Evolutionary conservation across 2,797 vertebrate species (phyloP).

Genomic region (Acipenser ruthenus): DNA sequence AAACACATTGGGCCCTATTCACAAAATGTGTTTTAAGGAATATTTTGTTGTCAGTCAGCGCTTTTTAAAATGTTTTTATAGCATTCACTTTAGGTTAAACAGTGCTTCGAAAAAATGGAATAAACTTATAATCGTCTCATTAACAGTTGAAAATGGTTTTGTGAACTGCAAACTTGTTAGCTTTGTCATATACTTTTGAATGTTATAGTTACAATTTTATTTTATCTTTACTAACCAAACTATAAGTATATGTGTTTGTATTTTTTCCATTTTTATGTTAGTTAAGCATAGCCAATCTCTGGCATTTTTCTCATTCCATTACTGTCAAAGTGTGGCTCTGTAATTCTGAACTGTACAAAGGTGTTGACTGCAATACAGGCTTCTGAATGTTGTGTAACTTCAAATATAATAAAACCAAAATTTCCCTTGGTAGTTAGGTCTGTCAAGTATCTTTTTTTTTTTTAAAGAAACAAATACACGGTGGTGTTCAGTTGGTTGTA

Average conservation of each 20-base stretch:
- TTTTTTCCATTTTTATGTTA: slow-evolving; percentile 11
- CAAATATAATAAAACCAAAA: neutral
- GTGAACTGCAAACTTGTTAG: too few relatives aligned
- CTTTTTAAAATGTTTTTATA: too few relatives aligned
- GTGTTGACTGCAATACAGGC: slow-evolving; percentile 34
- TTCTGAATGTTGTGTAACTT: slow-evolving; percentile 45
- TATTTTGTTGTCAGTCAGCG: too few relatives aligned
- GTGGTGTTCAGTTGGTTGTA: too few relatives aligned
- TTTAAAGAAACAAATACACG: too few relatives aligned
- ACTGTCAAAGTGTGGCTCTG: slow-evolving; percentile 29
- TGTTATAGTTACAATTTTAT: slow-evolving; percentile 9
- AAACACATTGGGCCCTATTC: too few relatives aligned
- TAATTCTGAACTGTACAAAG: slow-evolving; percentile 39
- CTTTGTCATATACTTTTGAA: too few relatives aligned
- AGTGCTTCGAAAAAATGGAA: too few relatives aligned
- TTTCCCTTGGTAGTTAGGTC: neutral
- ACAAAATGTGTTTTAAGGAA: too few relatives aligned
- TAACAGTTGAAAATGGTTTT: too few relatives aligned
- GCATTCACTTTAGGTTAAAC: too few relatives aligned
- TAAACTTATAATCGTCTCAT: too few relatives aligned
- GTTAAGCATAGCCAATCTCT: slow-evolving; percentile 33
- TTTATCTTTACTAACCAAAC: slow-evolving; percentile 38
- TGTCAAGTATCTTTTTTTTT: slow-evolving; percentile 11
- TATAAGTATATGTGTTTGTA: slow-evolving; percentile 30
- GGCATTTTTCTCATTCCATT: slow-evolving; percentile 34